phyloP scores from a whole-genome alignment of 1,140 invertebrate genomes.

The Zaprionus africanus region DNA sequence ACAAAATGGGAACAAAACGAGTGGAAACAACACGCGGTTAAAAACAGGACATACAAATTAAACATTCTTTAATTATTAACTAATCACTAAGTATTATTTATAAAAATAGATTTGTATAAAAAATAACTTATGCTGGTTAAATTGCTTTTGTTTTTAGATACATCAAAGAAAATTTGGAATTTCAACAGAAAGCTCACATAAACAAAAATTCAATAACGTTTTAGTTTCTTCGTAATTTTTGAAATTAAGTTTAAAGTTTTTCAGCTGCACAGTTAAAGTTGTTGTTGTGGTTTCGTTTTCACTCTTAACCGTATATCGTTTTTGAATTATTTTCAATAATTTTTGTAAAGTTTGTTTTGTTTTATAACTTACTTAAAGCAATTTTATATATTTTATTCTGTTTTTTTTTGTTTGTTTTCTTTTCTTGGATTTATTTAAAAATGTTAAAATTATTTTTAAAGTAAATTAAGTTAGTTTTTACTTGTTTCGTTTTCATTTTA shows the following conservation, averaged over 20 bases:
- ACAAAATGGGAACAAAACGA: constrained; percentile 46
- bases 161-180: constrained; percentile 62
- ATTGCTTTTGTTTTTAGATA: constrained; percentile 33
- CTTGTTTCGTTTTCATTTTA: constrained; percentile 27
- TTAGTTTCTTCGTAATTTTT: constrained; percentile 55
- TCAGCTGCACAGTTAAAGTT: constrained; percentile 48
- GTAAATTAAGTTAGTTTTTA: constrained; percentile 52
- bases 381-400: constrained; percentile 39
- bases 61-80: constrained; percentile 27
- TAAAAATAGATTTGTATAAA: constrained; percentile 39
- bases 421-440: constrained; percentile 63
- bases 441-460: constrained; percentile 60
- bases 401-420: constrained; percentile 38
- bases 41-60: constrained; percentile 56
- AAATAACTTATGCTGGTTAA: constrained; percentile 57
- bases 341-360: constrained; percentile 60
- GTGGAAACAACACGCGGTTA: constrained; percentile 54
- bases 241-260: constrained; percentile 77
- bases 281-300: constrained; percentile 35
- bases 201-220: constrained; percentile 23
- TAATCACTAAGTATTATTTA: constrained; percentile 26
- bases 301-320: constrained; percentile 28
- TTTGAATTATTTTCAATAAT: constrained; percentile 79
- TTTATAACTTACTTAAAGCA: constrained; percentile 75
- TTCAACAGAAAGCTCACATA: constrained; percentile 69